These are phyloP conservation scores for Scolopax mira DNA, from an alignment of 2,113 vertebrate genomes.

Conservation along the genomic window DNA sequence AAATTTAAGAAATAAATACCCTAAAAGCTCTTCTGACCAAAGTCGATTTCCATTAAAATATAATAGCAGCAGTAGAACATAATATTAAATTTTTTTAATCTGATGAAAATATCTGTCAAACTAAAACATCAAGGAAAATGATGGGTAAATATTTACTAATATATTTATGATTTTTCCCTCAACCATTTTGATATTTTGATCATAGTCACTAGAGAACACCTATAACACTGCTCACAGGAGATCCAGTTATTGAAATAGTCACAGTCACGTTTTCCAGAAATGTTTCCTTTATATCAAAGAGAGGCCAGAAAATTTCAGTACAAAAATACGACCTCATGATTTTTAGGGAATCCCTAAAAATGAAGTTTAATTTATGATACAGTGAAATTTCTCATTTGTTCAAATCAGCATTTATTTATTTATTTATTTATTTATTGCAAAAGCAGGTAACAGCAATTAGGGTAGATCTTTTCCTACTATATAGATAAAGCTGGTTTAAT, in stretches of 20 bases:
- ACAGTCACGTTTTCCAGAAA: not conserved
- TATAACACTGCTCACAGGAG: not conserved
- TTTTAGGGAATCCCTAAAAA: not conserved
- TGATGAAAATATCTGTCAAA: not conserved
- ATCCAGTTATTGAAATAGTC: not conserved
- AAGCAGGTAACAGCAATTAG: not conserved
- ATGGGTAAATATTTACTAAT: not conserved
- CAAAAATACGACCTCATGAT: not conserved
- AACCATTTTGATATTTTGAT: not conserved
- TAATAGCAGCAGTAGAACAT: not conserved
- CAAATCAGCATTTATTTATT: not conserved
- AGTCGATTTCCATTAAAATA: not conserved
- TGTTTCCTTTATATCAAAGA: not conserved
- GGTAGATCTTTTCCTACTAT: not conserved
- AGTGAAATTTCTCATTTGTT: not conserved
- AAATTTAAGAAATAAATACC: not conserved
- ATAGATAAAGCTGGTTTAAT: not conserved
- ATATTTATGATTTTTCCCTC: not conserved
- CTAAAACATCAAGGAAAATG: not conserved
- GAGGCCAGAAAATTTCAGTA: not conserved
- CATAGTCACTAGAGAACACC: not conserved
- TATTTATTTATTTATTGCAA: not conserved
- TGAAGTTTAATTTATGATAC: not conserved
- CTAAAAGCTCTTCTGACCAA: not conserved
- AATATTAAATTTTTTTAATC: not conserved